Base-by-base conservation (phyloP, 2,113 vertebrate species). In the Pachypanchax playfairii region DNA sequence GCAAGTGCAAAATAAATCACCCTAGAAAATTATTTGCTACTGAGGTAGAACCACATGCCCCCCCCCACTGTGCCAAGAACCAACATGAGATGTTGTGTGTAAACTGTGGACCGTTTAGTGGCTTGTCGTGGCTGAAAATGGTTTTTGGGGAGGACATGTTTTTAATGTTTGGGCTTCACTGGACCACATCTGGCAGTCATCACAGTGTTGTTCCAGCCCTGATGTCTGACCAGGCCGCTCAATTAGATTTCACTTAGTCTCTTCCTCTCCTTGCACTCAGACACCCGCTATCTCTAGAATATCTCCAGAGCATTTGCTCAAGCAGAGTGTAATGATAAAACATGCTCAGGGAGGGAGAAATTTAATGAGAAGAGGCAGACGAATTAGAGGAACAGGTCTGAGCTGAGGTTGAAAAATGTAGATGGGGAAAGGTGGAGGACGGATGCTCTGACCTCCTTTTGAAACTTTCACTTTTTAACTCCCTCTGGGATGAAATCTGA, bases 161-260 rank as follows among this genome's bases (percentile, higher is more conserved):
- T 90, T 91, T 90, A 90, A 90, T 90, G 88, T 85, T 89, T 84
- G 67, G 84, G 69, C 84, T 85, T 74, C 55, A 60, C 80, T 70
- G 70, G 75, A 87, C 82, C 87, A 90, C 89, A 91, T 90, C 89
- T 92, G 91, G 88, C 85, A 87, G 82, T 81, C 82, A 91, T 92
- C 88, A 87, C 66, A 6, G 65, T 83, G 89, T 87, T 90, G 82
- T 86, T 92, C 80, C 85, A 90, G 88, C 87, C 87, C 81, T 87
- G 81, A 89, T 88, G 88, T 87, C 87, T 89, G 87, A 83, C 85
- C 87, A 83, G 82, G 84, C 83, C 57, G 82, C 84, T 86, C 90
- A 92, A 91, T 91, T 90, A 90, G 83, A 90, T 90, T 90, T 83
- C 86, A 89, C 87, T 88, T 82, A 85, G 87, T 82, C 87, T 88